Conservation (phyloP, 2,797 vertebrate genomes). For the Gymnocypris eckloni region DNA sequence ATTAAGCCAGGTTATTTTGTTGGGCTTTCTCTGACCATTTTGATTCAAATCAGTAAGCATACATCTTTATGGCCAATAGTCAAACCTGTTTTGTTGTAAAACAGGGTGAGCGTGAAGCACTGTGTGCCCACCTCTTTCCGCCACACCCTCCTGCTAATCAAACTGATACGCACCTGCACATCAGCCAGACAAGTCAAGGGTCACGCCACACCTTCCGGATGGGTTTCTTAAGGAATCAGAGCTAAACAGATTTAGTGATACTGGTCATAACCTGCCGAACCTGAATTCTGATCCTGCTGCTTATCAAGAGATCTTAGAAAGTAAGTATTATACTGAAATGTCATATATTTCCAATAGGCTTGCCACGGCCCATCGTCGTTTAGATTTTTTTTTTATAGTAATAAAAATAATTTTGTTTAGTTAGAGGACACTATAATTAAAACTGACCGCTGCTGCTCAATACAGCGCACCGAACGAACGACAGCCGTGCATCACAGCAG, state of each 20-base stretch:
- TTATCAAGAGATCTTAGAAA: not conserved
- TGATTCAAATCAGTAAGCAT: not conserved
- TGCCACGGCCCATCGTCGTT: too few species aligned
- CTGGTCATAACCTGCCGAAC: not conserved
- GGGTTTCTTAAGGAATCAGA: not conserved
- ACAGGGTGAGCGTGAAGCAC: not conserved
- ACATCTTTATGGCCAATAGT: not conserved
- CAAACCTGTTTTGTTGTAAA: constrained; percentile 12
- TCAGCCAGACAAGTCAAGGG: not conserved
- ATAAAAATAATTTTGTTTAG: too few species aligned
- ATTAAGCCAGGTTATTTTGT: not conserved
- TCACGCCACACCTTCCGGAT: not conserved
- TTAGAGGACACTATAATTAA: too few species aligned
- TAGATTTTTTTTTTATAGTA: too few species aligned
- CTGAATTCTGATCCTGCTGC: not conserved
- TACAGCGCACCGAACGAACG: too few species aligned
- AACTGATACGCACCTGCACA: not conserved
- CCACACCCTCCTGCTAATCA: not conserved
- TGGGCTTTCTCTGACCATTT: not conserved
- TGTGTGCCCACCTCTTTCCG: not conserved
- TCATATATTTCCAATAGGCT: not conserved
- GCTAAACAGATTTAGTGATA: not conserved
- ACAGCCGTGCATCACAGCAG: too few species aligned
- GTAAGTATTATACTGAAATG: not conserved
- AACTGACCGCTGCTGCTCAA: too few species aligned